These are phyloP conservation scores for Coboldia fuscipes DNA, from an alignment of 1,140 invertebrate species.

Conservation along the genomic window DNA sequence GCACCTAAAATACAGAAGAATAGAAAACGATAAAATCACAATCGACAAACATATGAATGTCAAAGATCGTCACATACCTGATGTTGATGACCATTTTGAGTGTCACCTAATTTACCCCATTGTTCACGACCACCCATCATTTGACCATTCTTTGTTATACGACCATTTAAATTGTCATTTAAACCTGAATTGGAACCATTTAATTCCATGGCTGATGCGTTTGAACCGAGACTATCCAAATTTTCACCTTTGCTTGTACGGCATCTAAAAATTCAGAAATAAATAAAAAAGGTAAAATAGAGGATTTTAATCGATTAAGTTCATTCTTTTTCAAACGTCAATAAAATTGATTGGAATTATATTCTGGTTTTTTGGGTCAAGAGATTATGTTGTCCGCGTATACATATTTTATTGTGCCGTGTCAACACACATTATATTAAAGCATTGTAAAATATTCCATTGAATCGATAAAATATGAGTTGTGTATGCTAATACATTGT, in stretches of 20 bases:
- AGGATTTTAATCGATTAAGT: too few relatives aligned
- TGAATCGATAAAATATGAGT: too few relatives aligned
- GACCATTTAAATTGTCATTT: slow-evolving; percentile 7
- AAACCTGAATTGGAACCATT: slow-evolving; percentile 3
- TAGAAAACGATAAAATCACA: not conserved
- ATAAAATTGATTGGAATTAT: too few relatives aligned
- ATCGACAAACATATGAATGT: not conserved
- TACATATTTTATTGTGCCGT: too few relatives aligned
- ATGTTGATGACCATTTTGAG: slow-evolving; percentile 12
- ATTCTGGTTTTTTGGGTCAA: too few relatives aligned
- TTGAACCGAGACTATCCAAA: slow-evolving; percentile 19
- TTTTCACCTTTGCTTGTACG: slow-evolving; percentile 18
- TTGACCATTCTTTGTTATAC: not conserved
- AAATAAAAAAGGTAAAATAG: too few relatives aligned
- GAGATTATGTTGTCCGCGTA: too few relatives aligned
- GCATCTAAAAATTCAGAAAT: slow-evolving; percentile 14
- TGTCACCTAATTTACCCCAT: slow-evolving; percentile 19
- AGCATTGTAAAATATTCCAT: too few relatives aligned
- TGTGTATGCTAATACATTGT: too few relatives aligned
- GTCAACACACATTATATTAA: too few relatives aligned
- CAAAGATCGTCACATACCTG: not conserved
- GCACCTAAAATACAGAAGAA: not conserved
- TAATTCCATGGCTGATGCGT: slow-evolving; percentile 7
- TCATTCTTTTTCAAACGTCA: too few relatives aligned
- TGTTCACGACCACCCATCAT: slow-evolving; percentile 14